Base-by-base conservation (phyloP, 2,797 vertebrate species). In the Pitangus sulphuratus region DNA sequence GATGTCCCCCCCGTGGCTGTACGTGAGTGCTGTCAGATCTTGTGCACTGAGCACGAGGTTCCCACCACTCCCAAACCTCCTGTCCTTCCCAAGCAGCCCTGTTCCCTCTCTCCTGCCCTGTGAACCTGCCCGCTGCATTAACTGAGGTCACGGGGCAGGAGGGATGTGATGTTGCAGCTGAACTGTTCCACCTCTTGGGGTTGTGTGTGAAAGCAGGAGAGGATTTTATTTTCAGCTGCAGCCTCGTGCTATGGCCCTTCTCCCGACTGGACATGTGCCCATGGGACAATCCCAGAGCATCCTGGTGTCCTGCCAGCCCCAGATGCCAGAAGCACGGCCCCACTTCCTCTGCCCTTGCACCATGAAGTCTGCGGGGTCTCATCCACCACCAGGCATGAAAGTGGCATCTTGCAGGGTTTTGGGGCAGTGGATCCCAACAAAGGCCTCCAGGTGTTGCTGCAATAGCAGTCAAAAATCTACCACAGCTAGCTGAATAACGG, bases 271-370 rank as follows among this genome's bases (percentile, higher is more conserved):
- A 77, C 45, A 31, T 21, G 12, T 4, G 61, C 84, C 95, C 82
- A 68, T 31, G 2, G 61, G 85, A 94, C 91, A 94, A 68, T 91
- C 72, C 82, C 87, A 78, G 71, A 87, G 72, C 79, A 16, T 71
- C 65, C 84, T 95, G 93, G 76, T 83, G 50, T 51, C 76, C 74
- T 91, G 87, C 94, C 93, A 96, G 57, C 69, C 76, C 40, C 79
- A 93, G 83, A 91, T 95, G 89, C 94, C 94, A 95, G 82, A 95
- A 92, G 69, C 82, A 87, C 83, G 91, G 95, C 95, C 94, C 87
- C 57, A 37, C 70, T 95, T 95, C 94, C 95, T 94, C 84, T 89
- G 53, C 45, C 15, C 42, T 92, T 80, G 20, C 40, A 9, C 1
- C 7, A 81, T 81, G 79, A 80, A 91, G 60, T 80, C 91, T 95